Percentiles rank a stretch among this genome's conserved stretches.
Evolutionary conservation across 1,140 invertebrate genomes (phyloP).

Genomic region (Trigoniulus corallinus): DNA sequence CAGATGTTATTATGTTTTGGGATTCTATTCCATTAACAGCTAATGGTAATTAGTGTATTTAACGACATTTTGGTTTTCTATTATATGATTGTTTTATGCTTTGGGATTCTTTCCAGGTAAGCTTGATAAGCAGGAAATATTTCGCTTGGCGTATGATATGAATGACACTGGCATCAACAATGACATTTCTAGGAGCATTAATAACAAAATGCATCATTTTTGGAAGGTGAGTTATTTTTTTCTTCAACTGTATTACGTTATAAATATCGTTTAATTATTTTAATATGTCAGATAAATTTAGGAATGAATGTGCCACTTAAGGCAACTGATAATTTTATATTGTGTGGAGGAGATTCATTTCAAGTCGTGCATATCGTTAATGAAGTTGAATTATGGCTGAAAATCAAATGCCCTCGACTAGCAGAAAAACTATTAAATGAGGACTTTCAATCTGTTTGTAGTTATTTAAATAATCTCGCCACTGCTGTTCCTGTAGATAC

Average conservation of each 20-base stretch:
- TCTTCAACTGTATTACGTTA: not conserved
- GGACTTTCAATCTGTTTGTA: not conserved
- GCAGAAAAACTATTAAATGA: not conserved
- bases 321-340: not conserved
- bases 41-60: no score
- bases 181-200: not conserved
- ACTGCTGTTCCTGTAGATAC: slow-evolving; percentile 1
- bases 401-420: not conserved
- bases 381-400: not conserved
- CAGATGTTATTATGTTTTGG: no score
- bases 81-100: no score
- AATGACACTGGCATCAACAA: not conserved
- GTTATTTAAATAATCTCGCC: no score
- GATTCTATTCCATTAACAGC: no score
- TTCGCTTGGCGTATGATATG: not conserved
- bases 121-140: no score
- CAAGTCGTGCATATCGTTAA: not conserved
- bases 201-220: not conserved
- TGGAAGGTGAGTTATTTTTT: not conserved
- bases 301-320: not conserved
- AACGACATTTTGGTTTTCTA: no score
- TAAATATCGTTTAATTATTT: no score
- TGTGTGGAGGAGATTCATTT: not conserved
- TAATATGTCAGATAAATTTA: not conserved
- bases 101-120: no score